Evolutionary conservation across 2,888 invertebrate species (phyloP).

Genomic region (Xylota segnis): DNA sequence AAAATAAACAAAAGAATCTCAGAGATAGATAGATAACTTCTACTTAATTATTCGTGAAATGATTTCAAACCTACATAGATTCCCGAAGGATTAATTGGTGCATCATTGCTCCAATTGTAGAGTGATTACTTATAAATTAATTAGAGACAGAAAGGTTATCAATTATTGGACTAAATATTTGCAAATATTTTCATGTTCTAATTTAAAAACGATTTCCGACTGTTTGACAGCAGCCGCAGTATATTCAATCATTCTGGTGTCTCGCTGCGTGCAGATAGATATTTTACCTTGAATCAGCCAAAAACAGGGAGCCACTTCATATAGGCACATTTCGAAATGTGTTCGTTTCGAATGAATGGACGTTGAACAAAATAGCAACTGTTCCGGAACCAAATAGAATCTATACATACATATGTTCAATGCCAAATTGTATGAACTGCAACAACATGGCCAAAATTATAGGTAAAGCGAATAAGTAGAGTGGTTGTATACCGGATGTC

Average conservation of each 20-base stretch:
- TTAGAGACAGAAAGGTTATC: conserved; percentile 20
- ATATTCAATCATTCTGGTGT: conserved; percentile 13
- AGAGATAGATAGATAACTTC: not conserved
- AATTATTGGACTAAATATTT: conserved; percentile 22
- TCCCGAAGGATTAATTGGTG: conserved; percentile 40
- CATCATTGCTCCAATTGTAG: conserved; percentile 44
- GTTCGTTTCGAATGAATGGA: conserved; percentile 31
- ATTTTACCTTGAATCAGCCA: conserved; percentile 21
- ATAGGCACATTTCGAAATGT: conserved; percentile 16
- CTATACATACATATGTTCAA: conserved; percentile 5
- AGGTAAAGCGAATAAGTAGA: not conserved
- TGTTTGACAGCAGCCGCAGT: conserved; percentile 16
- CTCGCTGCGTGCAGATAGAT: not conserved
- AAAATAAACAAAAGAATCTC: conserved; percentile 18
- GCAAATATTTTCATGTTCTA: conserved; percentile 23
- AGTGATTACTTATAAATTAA: conserved; percentile 31
- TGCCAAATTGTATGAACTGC: conserved; percentile 35
- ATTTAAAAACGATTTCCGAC: conserved; percentile 23
- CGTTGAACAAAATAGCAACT: conserved; percentile 45
- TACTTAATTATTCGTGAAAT: not conserved
- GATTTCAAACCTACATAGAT: conserved; percentile 4
- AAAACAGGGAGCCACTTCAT: conserved; percentile 27
- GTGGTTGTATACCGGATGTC: conserved; percentile 6
- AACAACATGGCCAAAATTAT: conserved; percentile 5
- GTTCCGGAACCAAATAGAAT: conserved; percentile 52